Percentiles rank a stretch among this genome's conserved stretches.
Evolutionary conservation across 1,140 invertebrate genomes (phyloP).

Genomic region (Drosophila burlai): DNA sequence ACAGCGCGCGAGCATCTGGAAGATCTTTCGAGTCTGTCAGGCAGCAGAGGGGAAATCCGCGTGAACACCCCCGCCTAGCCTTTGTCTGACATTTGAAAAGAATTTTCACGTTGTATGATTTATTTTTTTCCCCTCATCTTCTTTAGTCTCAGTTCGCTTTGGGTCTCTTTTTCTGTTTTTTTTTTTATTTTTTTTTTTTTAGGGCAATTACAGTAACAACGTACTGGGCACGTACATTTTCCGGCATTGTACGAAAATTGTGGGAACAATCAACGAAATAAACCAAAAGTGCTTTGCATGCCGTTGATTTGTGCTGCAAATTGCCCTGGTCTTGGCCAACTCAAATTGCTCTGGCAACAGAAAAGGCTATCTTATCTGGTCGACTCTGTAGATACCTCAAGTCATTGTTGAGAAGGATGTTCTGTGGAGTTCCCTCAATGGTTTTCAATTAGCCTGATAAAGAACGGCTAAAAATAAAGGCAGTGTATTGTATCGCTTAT

Average conservation of each 20-base stretch:
- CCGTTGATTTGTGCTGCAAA: conserved; percentile 61
- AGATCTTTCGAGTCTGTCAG: conserved; percentile 78
- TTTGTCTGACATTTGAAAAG: conserved; percentile 75
- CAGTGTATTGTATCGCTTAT: no score
- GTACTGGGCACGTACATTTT: conserved; percentile 74
- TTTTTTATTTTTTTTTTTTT: conserved; percentile 47
- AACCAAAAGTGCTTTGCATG: conserved; percentile 78
- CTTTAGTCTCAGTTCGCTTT: conserved; percentile 39
- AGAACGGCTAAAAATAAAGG: background rate
- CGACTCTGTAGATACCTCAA: conserved; percentile 30
- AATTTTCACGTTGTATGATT: conserved; percentile 75
- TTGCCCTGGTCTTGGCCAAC: conserved; percentile 47
- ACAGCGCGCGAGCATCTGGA: conserved; percentile 60
- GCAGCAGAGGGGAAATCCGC: conserved; percentile 29
- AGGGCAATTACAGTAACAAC: conserved; percentile 75
- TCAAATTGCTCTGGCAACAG: conserved; percentile 42
- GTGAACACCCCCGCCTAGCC: conserved; percentile 11
- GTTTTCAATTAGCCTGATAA: background rate
- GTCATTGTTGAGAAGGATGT: background rate
- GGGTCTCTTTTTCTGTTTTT: conserved; percentile 16
- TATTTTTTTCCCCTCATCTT: conserved; percentile 40
- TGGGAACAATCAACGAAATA: conserved; percentile 81
- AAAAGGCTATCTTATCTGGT: conserved; percentile 5
- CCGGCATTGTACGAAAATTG: conserved; percentile 81
- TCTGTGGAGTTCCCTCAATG: background rate